Evolutionary conservation across 64 coral and sea anemone genomes (phyloP), one percentile per base, ranked within the genome.

Genomic region (Anthopleura sola): DNA sequence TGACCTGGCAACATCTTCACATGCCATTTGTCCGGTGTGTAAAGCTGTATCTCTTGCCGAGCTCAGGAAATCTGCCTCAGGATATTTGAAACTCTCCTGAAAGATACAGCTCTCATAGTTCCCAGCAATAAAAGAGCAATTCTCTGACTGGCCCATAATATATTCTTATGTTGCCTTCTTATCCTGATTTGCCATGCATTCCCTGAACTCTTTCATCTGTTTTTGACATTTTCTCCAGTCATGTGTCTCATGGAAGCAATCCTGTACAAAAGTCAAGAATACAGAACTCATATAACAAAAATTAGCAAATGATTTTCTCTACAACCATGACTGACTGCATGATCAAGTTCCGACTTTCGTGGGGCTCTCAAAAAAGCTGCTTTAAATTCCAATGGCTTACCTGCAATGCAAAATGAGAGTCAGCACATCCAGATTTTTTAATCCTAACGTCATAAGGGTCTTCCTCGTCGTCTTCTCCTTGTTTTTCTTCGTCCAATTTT

Each of bases 381-480:
- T 71, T 71, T 71, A 31, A 9, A 17, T 0, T 3, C 26, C 29
- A 34, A n/a, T 58, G 8, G 39, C 38, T 85, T 87, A 94, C 96
- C 86, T 94, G 78, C 54, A 98, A 53, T 32, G 96, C 96, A 88
- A 87, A 98, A 82, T 98, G 96, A 87, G 89, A 89, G 36, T 94
- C 78, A 39, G 96, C 79, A 94, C 96, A 98, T 44, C 96, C 96
- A 49, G 96, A 94, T 19, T 92, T 89, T 19, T 98, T 86, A 86
- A 98, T 98, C 78, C 96, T 92, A 5, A 68, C 46, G 80, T 98
- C 96, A 87, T 90, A 98, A 13, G 92, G 92, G 53, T 98, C 96
- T 86, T 94, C 92, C 54, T 98, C 96, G 21, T 94, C 95, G 48
- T 98, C 90, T 28, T 92, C 88, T 8, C 87, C 88, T 80, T 79